Base-by-base conservation (phyloP, 2,113 vertebrate species). In the Podarcis cretensis region DNA sequence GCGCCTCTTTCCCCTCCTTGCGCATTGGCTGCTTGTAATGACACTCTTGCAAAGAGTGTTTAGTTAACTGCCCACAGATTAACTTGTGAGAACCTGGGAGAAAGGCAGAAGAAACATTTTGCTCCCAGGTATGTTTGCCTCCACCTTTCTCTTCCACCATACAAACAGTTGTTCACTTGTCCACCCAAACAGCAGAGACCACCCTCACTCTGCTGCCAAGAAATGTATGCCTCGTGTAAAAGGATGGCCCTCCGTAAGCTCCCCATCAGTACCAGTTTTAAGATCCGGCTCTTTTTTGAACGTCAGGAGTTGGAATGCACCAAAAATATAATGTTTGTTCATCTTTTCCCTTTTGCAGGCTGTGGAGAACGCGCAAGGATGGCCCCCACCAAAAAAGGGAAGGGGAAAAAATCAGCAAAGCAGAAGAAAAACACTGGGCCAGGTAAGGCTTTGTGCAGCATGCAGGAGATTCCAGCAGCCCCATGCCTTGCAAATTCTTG, bases 341-440 rank as follows among this genome's bases (percentile, higher is more conserved):
- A 66, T 76, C 83, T 18, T 20, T 35, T 65, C 69, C 35, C 18
- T 1, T 40, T 54, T 63, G 14, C 35, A 74, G 66, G 30, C 54
- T 63, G 14, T 23, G 40, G 9, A 88, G 71, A 77, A 87, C 66
- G 74, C 76, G 81, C 88, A 71, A 89, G 57, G 68, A 98, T 97
- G 97, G 92, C 97, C 59, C 96, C 93, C 21, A 97, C 97, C 87
- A 96, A 92, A 83, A 97, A 92, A 93, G 86, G 73, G 7, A 96
- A 93, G 79, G 85, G 54, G 43, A 95, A 35, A 30, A 93, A 88
- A 90, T 35, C 93, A 81, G 92, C 16, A 1, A 81, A 87, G 27
- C 86, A 90, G 59, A 88, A 94, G 80, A 92, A 92, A 69, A 89
- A 76, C 23, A 30, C 81, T 0, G 37, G 2, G 79, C 59, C 79